These are phyloP conservation scores for Meteorus sp. DNA, from an alignment of 1,140 invertebrate genomes.

Conservation along the genomic window DNA sequence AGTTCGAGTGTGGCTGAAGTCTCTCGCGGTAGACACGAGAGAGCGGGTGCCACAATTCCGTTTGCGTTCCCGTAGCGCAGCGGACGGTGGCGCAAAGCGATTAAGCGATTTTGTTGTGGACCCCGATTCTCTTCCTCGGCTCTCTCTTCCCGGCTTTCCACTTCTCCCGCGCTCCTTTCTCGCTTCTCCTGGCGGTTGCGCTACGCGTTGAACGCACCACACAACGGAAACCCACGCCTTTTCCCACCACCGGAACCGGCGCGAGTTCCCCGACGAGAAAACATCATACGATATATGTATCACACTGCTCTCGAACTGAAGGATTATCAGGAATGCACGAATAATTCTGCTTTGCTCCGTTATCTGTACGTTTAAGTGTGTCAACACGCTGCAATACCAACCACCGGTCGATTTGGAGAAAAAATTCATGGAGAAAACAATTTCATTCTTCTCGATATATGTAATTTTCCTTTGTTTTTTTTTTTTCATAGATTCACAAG, in stretches of 20 bases:
- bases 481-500: no score
- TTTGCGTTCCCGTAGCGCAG: slow-evolving; percentile 36
- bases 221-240: slow-evolving; percentile 49
- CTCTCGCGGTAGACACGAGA: slow-evolving; percentile 14
- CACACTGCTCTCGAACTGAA: no score
- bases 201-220: slow-evolving; percentile 43
- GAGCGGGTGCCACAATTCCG: slow-evolving; percentile 3
- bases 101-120: slow-evolving; percentile 65
- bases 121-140: slow-evolving; percentile 54
- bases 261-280: neutral
- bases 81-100: slow-evolving; percentile 58
- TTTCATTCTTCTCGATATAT: no score
- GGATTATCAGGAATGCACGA: neutral
- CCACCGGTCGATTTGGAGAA: no score
- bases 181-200: slow-evolving; percentile 48
- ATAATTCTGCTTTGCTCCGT: neutral
- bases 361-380: no score
- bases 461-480: no score
- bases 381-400: no score
- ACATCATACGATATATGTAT: no score
- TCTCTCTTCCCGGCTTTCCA: slow-evolving; percentile 53
- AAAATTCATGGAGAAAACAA: no score
- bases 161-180: slow-evolving; percentile 51
- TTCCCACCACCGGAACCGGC: slow-evolving; percentile 27
- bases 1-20: slow-evolving; percentile 8